phyloP scores from a whole-genome alignment of 1,140 invertebrate genomes.

The Streblospio benedicti region DNA sequence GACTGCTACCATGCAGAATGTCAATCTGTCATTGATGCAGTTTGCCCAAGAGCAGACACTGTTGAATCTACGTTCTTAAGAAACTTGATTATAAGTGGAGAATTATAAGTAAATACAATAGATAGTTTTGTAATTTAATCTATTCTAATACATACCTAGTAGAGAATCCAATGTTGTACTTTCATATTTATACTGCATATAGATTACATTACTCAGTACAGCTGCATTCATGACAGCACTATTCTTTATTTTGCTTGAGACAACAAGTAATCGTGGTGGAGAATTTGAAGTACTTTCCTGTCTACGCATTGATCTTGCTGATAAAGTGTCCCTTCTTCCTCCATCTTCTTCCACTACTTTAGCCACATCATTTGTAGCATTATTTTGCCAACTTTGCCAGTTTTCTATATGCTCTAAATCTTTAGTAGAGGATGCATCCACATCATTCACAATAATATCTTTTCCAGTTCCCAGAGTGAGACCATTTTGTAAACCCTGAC shows the following conservation, averaged over 20 bases:
- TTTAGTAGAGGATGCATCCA: too few relatives aligned
- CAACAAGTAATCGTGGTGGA: conserved; percentile 24
- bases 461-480: too few relatives aligned
- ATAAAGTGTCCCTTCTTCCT: background rate
- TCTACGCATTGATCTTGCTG: background rate
- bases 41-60: too few relatives aligned
- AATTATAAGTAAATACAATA: background rate
- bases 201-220: conserved; percentile 32
- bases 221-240: conserved; percentile 27
- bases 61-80: background rate
- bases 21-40: too few relatives aligned
- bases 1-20: too few relatives aligned
- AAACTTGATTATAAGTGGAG: background rate
- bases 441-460: too few relatives aligned
- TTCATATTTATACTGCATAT: conserved; percentile 46
- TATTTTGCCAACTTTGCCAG: too few relatives aligned
- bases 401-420: too few relatives aligned
- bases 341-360: background rate
- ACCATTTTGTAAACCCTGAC: too few relatives aligned
- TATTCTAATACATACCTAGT: conserved; percentile 24
- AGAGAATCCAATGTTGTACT: conserved; percentile 38
- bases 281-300: background rate
- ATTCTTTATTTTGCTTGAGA: conserved; percentile 36
- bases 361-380: background rate
- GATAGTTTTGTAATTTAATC: background rate